These are phyloP conservation scores for Drosophila melanosoma DNA, from an alignment of 2,888 invertebrate genomes.

Conservation along the genomic window DNA sequence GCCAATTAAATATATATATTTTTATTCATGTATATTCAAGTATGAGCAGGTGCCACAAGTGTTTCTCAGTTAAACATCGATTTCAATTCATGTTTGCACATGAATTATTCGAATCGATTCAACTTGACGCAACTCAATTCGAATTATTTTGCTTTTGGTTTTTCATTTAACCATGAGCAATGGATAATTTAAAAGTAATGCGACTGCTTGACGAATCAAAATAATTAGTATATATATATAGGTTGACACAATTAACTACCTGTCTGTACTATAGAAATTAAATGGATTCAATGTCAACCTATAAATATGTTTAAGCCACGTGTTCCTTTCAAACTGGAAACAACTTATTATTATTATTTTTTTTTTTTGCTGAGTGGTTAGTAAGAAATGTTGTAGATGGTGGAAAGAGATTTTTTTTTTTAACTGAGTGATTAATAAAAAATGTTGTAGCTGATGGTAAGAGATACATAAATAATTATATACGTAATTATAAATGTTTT, in stretches of 20 bases:
- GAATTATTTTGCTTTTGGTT: background rate
- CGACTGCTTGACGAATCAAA: background rate
- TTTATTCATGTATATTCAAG: constrained; percentile 6
- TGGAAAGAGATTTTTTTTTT: background rate
- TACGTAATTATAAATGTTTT: background rate
- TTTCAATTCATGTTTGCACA: background rate
- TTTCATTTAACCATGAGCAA: background rate
- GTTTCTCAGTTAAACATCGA: constrained; percentile 5
- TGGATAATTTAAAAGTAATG: background rate
- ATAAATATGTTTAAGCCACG: background rate
- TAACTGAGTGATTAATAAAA: no score
- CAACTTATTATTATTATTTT: background rate
- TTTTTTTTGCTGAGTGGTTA: no score
- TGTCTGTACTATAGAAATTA: background rate
- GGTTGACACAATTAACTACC: background rate
- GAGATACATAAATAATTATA: background rate
- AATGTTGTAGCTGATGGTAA: background rate
- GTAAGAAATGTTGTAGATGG: background rate
- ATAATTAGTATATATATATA: background rate
- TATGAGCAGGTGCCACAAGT: constrained; percentile 34
- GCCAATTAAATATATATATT: constrained; percentile 27
- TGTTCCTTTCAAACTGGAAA: background rate
- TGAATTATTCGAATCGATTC: background rate
- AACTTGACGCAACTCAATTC: background rate
- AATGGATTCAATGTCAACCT: background rate